Percentiles rank a stretch among this genome's conserved stretches.
phyloP scores from a whole-genome alignment of 2,888 invertebrate species.

The Tachina grossa region DNA sequence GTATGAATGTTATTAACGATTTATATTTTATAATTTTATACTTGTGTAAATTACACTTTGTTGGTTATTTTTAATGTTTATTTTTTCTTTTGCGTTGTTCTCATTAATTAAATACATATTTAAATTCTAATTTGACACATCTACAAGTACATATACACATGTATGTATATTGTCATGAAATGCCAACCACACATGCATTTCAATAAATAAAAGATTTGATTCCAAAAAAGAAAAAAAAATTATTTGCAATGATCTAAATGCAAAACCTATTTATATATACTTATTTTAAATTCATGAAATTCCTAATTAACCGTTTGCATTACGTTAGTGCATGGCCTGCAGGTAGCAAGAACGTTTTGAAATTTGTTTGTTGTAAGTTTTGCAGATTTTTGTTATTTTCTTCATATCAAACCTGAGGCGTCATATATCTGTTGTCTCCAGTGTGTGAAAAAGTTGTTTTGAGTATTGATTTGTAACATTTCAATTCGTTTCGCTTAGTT shows the following conservation, averaged over 20 bases:
- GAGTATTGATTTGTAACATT: background rate
- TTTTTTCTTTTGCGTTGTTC: constrained; percentile 37
- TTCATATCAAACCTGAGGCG: constrained; percentile 57
- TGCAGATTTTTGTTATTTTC: background rate
- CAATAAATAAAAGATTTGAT: constrained; percentile 45
- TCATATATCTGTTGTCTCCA: constrained; percentile 55
- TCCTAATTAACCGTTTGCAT: constrained; percentile 44
- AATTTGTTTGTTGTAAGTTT: constrained; percentile 1
- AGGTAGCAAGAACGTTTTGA: background rate
- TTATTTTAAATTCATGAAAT: constrained; percentile 34
- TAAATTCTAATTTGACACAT: constrained; percentile 48
- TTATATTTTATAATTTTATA: constrained; percentile 1
- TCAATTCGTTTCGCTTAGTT: constrained; percentile 36
- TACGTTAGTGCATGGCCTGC: background rate
- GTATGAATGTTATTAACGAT: constrained; percentile 15
- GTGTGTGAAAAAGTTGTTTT: constrained; percentile 33
- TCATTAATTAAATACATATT: constrained; percentile 51
- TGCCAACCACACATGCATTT: background rate
- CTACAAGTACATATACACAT: constrained; percentile 51
- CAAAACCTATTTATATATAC: background rate
- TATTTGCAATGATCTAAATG: background rate
- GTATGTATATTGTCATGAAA: background rate
- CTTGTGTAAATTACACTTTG: constrained; percentile 24
- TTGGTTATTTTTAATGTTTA: constrained; percentile 38
- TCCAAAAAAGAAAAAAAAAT: too few species aligned